These are phyloP conservation scores for Hylyphantes graminicola DNA, from an alignment of 1,140 invertebrate species.

Conservation along the genomic window DNA sequence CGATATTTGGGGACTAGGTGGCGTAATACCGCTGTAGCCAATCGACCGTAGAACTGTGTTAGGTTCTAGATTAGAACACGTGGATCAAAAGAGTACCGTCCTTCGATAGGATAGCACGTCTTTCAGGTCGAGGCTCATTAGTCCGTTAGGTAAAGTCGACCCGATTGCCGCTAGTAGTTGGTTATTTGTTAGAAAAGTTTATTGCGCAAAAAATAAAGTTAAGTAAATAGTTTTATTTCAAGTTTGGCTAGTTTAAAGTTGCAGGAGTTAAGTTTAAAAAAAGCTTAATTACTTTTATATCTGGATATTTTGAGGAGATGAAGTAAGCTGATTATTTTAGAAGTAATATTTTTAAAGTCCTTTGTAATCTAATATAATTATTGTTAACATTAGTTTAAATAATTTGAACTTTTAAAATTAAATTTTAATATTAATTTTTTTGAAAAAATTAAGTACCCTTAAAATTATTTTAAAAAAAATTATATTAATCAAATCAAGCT, in stretches of 20 bases:
- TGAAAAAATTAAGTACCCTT: neutral
- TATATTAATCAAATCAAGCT: too few relatives aligned
- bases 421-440: neutral
- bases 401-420: neutral
- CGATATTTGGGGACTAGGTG: constrained; percentile 16
- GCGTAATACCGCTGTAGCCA: constrained; percentile 26
- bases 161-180: too few relatives aligned
- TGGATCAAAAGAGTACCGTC: neutral
- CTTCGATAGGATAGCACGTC: neutral
- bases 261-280: too few relatives aligned
- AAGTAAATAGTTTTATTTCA: too few relatives aligned
- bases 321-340: too few relatives aligned
- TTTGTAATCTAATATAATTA: neutral
- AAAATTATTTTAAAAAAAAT: neutral
- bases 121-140: neutral
- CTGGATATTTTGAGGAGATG: too few relatives aligned
- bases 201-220: too few relatives aligned
- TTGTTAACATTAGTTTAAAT: neutral
- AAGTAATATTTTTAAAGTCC: too few relatives aligned
- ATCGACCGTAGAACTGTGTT: constrained; percentile 27
- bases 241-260: too few relatives aligned
- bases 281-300: too few relatives aligned
- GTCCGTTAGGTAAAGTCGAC: too few relatives aligned
- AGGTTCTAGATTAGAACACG: constrained; percentile 25
- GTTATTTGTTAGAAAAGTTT: too few relatives aligned